Conservation (phyloP, 2,113 vertebrate genomes). For the Pelmatolapia mariae region DNA sequence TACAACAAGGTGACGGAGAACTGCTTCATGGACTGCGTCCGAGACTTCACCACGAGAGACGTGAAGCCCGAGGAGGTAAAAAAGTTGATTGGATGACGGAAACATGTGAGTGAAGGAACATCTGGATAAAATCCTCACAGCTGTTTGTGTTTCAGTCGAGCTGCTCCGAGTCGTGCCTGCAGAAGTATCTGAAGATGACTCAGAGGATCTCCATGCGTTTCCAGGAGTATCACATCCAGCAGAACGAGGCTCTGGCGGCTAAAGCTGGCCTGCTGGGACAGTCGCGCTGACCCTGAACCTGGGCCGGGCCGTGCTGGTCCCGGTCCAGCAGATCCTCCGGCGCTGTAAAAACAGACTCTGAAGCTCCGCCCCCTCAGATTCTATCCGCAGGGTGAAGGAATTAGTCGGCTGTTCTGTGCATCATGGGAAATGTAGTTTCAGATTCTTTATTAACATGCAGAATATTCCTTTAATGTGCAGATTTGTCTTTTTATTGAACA, state of each 20-base stretch:
- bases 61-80: conserved; percentile 91
- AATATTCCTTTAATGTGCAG: not conserved
- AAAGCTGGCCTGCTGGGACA: conserved; percentile 90
- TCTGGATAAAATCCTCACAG: not conserved
- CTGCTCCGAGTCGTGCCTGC: conserved; percentile 92
- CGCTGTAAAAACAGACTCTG: not conserved
- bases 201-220: conserved; percentile 98
- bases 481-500: not conserved
- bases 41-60: conserved; percentile 93
- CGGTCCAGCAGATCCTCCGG: not conserved
- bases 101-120: not conserved
- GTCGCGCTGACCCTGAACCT: conserved; percentile 64
- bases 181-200: conserved; percentile 99
- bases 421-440: not conserved
- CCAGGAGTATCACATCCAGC: conserved; percentile 98
- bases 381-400: not conserved
- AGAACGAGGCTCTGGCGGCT: conserved; percentile 95
- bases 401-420: not conserved
- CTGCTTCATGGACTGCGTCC: conserved; percentile 96
- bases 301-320: not conserved
- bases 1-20: conserved; percentile 98
- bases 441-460: not conserved
- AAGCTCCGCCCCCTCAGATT: not conserved
- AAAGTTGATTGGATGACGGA: not conserved
- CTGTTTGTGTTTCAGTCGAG: conserved; percentile 68